Conservation (phyloP, 1,140 invertebrate species). For the Eciton burchellii region DNA sequence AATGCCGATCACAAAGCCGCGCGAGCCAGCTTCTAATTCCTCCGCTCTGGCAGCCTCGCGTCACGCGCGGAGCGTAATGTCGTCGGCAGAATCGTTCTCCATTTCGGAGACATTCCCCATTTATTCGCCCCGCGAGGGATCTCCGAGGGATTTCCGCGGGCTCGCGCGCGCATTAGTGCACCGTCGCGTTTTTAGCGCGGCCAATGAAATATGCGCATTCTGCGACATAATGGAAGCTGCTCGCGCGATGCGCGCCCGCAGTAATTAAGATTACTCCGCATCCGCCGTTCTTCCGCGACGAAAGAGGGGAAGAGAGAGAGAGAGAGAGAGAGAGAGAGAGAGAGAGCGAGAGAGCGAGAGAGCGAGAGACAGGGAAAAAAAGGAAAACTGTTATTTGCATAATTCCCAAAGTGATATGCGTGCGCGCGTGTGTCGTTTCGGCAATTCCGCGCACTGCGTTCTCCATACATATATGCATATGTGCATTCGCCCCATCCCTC, state of each 20-base stretch:
- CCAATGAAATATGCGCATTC: constrained; percentile 55
- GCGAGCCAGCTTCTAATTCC: constrained; percentile 63
- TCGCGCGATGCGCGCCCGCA: constrained; percentile 28
- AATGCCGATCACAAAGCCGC: constrained; percentile 47
- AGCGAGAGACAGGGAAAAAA: no score
- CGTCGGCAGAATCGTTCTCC: constrained; percentile 44
- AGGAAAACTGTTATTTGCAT: constrained; percentile 55
- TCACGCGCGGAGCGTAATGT: constrained; percentile 54
- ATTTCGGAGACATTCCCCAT: constrained; percentile 58
- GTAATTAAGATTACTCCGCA: constrained; percentile 59
- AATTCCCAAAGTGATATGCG: constrained; percentile 53
- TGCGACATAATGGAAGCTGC: constrained; percentile 64
- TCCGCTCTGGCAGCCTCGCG: background rate
- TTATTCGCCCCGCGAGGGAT: constrained; percentile 65
- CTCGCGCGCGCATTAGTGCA: constrained; percentile 54
- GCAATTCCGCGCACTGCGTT: constrained; percentile 29
- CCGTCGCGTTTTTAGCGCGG: constrained; percentile 34
- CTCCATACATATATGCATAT: constrained; percentile 15
- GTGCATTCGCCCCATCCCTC: no score
- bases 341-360: no score
- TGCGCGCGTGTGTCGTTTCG: constrained; percentile 42
- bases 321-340: no score
- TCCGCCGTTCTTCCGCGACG: background rate
- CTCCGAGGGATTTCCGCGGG: constrained; percentile 56
- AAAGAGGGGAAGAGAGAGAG: no score